Evolutionary conservation across 92 coral and sea anemone genomes (phyloP).

Genomic region (Epizoanthus rinbou): DNA sequence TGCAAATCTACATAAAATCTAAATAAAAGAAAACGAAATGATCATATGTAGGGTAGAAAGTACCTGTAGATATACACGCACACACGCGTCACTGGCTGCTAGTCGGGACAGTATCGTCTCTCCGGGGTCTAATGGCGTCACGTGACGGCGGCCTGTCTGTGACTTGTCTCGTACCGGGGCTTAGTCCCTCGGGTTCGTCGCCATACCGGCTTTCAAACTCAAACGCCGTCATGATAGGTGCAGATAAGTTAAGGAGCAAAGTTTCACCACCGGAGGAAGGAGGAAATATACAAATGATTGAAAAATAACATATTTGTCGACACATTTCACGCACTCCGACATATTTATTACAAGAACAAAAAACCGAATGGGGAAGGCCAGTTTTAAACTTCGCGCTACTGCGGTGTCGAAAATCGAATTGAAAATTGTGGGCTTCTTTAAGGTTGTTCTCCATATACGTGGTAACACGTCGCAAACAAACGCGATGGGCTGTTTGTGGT

Average conservation of each 20-base stretch:
- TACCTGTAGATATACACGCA: neutral
- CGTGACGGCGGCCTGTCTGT: slow-evolving; percentile 97
- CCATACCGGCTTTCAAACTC: slow-evolving; percentile 90
- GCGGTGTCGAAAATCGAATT: no score
- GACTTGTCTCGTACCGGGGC: slow-evolving; percentile 68
- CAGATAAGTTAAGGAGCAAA: slow-evolving; percentile 68
- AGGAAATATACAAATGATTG: neutral
- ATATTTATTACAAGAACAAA: neutral
- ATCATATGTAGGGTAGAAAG: no score
- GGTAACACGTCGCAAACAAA: no score
- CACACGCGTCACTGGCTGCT: neutral
- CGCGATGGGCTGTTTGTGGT: no score
- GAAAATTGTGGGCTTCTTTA: no score
- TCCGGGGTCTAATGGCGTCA: slow-evolving; percentile 94
- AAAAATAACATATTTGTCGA: neutral
- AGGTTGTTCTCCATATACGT: no score
- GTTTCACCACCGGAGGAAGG: no score
- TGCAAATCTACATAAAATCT: no score
- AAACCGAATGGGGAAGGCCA: no score
- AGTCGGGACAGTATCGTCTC: slow-evolving; percentile 51
- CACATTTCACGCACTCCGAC: neutral
- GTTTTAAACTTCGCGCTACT: no score
- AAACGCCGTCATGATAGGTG: slow-evolving; percentile 88
- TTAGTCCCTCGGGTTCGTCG: slow-evolving; percentile 61
- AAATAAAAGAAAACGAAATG: no score